Percentiles rank a stretch among this genome's conserved stretches.
Conservation (phyloP, 2,888 invertebrate species). For the Hirtodrosophila alboralis region DNA sequence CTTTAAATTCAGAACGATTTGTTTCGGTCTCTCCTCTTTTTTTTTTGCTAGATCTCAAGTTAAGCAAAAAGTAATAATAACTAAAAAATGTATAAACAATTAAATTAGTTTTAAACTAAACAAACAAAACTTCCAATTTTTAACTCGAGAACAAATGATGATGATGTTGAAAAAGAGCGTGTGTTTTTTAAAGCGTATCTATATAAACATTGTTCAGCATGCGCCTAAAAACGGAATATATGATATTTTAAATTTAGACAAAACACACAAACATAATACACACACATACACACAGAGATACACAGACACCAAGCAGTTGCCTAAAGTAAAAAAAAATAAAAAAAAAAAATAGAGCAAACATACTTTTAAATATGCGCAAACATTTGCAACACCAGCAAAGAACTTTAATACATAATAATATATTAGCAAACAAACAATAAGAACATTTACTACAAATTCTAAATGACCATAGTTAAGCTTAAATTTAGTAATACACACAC, state of each 20-base stretch:
- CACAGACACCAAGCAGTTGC: slow-evolving; percentile 71
- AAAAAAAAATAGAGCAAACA: slow-evolving; percentile 20
- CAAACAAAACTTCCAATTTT: slow-evolving; percentile 72
- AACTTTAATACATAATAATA: slow-evolving; percentile 70
- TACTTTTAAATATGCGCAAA: slow-evolving; percentile 67
- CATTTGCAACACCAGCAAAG: slow-evolving; percentile 70
- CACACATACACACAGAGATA: slow-evolving; percentile 39
- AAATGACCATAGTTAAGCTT: slow-evolving; percentile 77
- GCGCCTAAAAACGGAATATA: slow-evolving; percentile 62
- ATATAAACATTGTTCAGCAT: slow-evolving; percentile 74
- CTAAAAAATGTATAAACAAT: slow-evolving; percentile 53
- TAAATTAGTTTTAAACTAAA: slow-evolving; percentile 65
- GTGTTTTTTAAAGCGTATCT: slow-evolving; percentile 70
- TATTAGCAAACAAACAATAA: slow-evolving; percentile 60
- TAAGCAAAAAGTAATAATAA: slow-evolving; percentile 57
- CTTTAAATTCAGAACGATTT: slow-evolving; percentile 13
- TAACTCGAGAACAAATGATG: slow-evolving; percentile 54
- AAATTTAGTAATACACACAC: slow-evolving; percentile 65
- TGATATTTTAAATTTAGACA: slow-evolving; percentile 50
- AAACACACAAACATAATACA: slow-evolving; percentile 30
- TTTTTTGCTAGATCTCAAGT: slow-evolving; percentile 74
- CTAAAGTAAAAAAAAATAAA: slow-evolving; percentile 49
- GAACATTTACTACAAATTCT: slow-evolving; percentile 73
- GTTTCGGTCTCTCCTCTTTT: slow-evolving; percentile 42
- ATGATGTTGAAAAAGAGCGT: slow-evolving; percentile 25